phyloP scores from a whole-genome alignment of 2,797 vertebrate genomes.

The Alcedo atthis region DNA sequence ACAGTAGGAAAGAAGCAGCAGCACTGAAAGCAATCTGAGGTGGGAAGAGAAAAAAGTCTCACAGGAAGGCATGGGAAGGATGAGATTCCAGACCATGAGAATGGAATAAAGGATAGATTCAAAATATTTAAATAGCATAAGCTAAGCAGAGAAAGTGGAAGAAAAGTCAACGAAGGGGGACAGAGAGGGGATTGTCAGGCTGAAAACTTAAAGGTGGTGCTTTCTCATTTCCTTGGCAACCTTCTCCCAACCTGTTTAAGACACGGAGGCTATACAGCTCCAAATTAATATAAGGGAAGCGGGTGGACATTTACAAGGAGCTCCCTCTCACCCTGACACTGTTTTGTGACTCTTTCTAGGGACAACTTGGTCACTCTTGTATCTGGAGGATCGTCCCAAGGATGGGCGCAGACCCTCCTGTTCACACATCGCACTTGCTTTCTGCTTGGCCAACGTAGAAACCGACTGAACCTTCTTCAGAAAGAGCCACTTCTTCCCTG shows the following conservation, averaged over 20 bases:
- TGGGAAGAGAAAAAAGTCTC: background rate
- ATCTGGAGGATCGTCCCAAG: background rate
- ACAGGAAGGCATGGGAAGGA: background rate
- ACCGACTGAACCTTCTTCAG: background rate
- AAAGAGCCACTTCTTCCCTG: conserved; percentile 24
- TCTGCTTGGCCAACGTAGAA: background rate
- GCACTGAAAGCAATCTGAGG: background rate
- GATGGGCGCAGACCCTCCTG: background rate
- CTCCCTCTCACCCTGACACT: background rate
- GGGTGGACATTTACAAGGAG: background rate
- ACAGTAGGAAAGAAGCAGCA: background rate
- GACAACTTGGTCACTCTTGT: background rate
- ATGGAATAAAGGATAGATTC: background rate
- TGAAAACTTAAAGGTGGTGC: background rate
- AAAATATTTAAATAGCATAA: background rate
- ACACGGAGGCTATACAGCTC: background rate
- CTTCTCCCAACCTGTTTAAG: background rate
- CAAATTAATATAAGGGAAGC: background rate
- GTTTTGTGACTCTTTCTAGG: background rate
- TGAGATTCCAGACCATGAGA: background rate
- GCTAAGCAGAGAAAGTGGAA: background rate
- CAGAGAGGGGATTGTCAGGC: background rate
- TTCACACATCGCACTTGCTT: background rate
- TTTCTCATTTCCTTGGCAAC: background rate
- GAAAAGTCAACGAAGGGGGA: background rate